Base-by-base conservation (phyloP, 2,888 invertebrate genomes). In the Platycnemis pennipes region DNA sequence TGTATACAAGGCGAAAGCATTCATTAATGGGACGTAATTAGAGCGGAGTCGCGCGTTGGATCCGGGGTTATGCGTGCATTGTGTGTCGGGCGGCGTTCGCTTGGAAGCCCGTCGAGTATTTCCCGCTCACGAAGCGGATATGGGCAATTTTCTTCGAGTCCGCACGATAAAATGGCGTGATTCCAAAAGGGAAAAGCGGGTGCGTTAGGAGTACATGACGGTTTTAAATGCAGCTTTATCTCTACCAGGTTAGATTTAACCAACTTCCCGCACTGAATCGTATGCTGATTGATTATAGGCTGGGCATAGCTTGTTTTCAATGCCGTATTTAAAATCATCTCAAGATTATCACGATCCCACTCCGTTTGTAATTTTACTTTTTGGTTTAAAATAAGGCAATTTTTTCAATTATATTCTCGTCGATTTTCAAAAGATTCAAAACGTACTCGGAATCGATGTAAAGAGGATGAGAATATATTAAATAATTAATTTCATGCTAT, bases 11-110 rank as follows among this genome's bases (percentile, higher is more conserved):
- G 13, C 77, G n/a, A 77, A 77, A 77, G 77, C 77, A 77, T 31
- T 77, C 77, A 77, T 77, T 77, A 37, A 77, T 77, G 77, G 37
- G 77, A 11, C 31, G 77, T 77, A 77, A 77, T 77, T 77, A 77
- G 37, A 77, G 37, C 16, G 77, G 77, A 77, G 77, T 8, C 77
- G 8, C 77, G 31, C 13, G 37, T 37, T 77, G 77, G 13, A 37
- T 77, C 16, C 13, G 31, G 11, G 77, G 31, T 37, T 37, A 77
- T 77, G 37, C 77, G 77, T 77, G 37, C 77, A 31, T 77, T 37
- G 31, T 77, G 31, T 19, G 13, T 26, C 8, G 77, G 77, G 11
- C 77, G 77, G 37, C 63, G 77, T 31, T 77, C 77, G 11, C 77
- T 8, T 13, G 13, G 11, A 63, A 16, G 13, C 37, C 26, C 77